Conservation (phyloP, 1,140 invertebrate species). For the Phocides pigmalion region DNA sequence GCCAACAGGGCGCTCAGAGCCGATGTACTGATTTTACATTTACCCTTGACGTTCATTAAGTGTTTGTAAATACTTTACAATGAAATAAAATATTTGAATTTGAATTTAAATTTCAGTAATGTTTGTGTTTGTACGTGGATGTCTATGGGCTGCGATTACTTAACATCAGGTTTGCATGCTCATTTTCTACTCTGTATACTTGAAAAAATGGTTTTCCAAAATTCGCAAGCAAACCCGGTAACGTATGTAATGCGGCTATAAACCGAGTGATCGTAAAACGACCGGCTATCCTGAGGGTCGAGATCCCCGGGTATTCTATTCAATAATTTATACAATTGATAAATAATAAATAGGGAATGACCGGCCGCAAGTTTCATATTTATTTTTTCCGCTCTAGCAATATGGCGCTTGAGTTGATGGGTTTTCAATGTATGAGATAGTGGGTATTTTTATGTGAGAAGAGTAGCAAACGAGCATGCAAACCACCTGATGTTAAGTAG, state of each 20-base stretch:
- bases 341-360: conserved; percentile 71
- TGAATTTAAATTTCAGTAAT: too few species aligned
- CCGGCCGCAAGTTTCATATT: conserved; percentile 44
- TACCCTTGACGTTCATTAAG: too few species aligned
- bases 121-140: too few species aligned
- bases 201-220: neutral
- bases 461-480: too few species aligned
- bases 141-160: too few species aligned
- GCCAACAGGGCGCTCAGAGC: too few species aligned
- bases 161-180: too few species aligned
- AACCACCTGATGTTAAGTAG: too few species aligned
- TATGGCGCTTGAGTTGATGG: conserved; percentile 28
- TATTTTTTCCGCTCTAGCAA: conserved; percentile 39
- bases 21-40: too few species aligned
- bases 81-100: too few species aligned
- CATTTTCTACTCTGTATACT: neutral
- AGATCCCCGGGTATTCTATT: conserved; percentile 38
- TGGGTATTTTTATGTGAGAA: too few species aligned
- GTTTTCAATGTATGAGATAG: conserved; percentile 38
- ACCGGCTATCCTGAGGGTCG: conserved; percentile 48
- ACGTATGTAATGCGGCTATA: conserved; percentile 16
- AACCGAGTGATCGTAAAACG: conserved; percentile 51
- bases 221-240: neutral
- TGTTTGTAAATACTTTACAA: too few species aligned
- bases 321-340: conserved; percentile 82